A percentile compares a stretch with the other conserved stretches of the same genome.
These are phyloP conservation scores for Melangyna quadrimaculata DNA, from an alignment of 2,888 invertebrate species.

Conservation along the genomic window DNA sequence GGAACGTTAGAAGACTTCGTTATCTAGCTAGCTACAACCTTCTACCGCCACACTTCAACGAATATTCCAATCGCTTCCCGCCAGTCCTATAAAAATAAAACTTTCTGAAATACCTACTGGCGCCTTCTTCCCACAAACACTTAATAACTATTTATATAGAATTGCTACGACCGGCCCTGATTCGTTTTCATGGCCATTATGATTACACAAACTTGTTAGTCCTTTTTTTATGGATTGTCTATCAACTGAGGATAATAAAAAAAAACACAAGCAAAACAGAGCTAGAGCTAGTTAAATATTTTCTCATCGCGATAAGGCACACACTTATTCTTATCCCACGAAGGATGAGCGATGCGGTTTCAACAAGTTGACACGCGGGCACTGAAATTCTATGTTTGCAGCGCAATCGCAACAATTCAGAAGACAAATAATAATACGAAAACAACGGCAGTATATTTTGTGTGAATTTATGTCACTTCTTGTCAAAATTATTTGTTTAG, in stretches of 20 bases:
- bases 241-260: constrained; percentile 5
- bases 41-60: too few relatives aligned
- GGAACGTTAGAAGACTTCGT: too few relatives aligned
- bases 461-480: not conserved
- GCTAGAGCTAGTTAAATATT: constrained; percentile 4
- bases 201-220: not conserved
- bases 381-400: not conserved
- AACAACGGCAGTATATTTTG: not conserved
- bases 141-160: not conserved
- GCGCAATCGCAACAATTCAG: not conserved
- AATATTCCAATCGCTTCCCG: too few relatives aligned
- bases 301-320: not conserved
- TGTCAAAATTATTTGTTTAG: constrained; percentile 1
- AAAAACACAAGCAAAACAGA: not conserved
- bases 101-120: too few relatives aligned
- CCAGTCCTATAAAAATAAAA: too few relatives aligned
- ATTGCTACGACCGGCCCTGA: not conserved
- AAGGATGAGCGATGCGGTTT: constrained; percentile 1
- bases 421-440: not conserved
- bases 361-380: not conserved
- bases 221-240: constrained; percentile 5
- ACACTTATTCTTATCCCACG: constrained; percentile 3
- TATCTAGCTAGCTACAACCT: too few relatives aligned
- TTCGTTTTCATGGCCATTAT: not conserved
- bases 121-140: not conserved